Evolutionary conservation across 2,113 vertebrate genomes (phyloP).

Genomic region (Empidonax alnorum): DNA sequence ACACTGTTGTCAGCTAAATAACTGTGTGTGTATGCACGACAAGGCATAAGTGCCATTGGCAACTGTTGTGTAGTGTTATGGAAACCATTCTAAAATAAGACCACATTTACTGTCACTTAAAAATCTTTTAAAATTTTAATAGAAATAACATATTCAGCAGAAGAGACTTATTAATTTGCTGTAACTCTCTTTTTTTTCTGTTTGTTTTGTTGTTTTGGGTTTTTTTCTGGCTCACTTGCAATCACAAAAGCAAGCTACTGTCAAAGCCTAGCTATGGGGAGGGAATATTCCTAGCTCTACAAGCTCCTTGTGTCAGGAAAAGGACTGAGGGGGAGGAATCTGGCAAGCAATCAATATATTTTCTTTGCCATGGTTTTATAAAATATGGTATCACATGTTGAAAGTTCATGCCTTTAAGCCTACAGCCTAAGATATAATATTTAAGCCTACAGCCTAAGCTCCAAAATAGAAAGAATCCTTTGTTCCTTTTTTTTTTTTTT

Average conservation of each 20-base stretch:
- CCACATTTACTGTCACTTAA: constrained; percentile 13
- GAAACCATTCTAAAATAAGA: constrained; percentile 35
- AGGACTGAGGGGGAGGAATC: constrained; percentile 12
- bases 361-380: not conserved
- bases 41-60: constrained; percentile 23
- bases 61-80: constrained; percentile 17
- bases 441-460: not conserved
- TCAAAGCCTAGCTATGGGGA: not conserved
- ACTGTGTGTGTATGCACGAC: not conserved
- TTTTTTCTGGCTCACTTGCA: not conserved
- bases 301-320: not conserved
- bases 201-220: not conserved
- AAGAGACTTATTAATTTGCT: constrained; percentile 48
- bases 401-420: not conserved
- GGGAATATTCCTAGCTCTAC: not conserved
- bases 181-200: not conserved
- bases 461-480: not conserved
- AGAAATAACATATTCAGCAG: constrained; percentile 60
- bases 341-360: not conserved
- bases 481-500: not conserved
- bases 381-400: not conserved
- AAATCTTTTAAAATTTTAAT: constrained; percentile 56
- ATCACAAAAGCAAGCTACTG: constrained; percentile 12
- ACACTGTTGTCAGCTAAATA: constrained; percentile 31
- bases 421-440: not conserved